Conservation (phyloP, 92 coral and sea anemone genomes). For the Epizoanthus rinbou region DNA sequence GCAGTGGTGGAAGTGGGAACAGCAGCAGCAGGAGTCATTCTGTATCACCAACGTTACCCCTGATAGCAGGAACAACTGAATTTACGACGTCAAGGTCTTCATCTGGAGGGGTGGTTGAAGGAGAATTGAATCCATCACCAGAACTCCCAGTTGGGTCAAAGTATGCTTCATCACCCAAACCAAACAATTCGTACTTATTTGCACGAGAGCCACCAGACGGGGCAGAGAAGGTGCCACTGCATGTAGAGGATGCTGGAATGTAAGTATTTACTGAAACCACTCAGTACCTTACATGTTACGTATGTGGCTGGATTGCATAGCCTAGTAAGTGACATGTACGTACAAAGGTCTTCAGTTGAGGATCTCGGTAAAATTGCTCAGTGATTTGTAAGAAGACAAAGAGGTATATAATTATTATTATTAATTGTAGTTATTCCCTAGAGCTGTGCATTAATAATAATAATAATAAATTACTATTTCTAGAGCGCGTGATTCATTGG, state of each 20-base stretch:
- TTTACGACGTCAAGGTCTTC: conserved; percentile 87
- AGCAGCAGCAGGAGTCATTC: conserved; percentile 87
- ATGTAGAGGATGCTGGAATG: conserved; percentile 83
- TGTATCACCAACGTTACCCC: conserved; percentile 81
- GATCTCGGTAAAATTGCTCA: too few species aligned
- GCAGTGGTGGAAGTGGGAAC: conserved; percentile 65
- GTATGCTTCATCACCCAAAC: conserved; percentile 95
- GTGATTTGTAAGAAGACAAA: too few species aligned
- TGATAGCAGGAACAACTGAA: conserved; percentile 75
- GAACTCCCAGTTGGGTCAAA: conserved; percentile 78
- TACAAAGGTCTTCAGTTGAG: too few species aligned
- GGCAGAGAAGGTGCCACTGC: conserved; percentile 92
- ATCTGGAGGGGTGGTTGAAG: conserved; percentile 73
- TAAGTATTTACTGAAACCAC: conserved; percentile 40
- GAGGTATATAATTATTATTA: too few species aligned
- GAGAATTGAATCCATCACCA: conserved; percentile 75
- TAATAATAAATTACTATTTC: too few species aligned
- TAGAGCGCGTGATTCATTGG: too few species aligned
- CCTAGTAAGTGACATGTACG: too few species aligned
- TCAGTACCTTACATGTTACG: too few species aligned
- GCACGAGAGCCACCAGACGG: conserved; percentile 99
- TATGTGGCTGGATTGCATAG: not conserved
- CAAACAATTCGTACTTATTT: conserved; percentile 87
- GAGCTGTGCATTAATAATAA: too few species aligned
- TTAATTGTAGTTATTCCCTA: too few species aligned